Evolutionary conservation across 2,797 vertebrate genomes (phyloP).

Genomic region (Sphenodon punctatus): DNA sequence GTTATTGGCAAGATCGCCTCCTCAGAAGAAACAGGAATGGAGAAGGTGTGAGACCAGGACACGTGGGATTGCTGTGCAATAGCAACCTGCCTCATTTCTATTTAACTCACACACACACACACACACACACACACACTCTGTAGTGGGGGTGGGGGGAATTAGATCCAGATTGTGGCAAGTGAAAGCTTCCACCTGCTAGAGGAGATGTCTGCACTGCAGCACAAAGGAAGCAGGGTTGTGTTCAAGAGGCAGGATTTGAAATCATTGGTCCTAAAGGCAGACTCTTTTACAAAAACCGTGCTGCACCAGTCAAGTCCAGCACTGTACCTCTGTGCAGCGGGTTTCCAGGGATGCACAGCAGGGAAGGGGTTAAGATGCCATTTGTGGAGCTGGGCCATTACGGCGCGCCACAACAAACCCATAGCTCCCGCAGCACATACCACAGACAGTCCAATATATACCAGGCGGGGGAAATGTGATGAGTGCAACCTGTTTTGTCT

Average conservation of each 20-base stretch:
- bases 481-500: fast-evolving
- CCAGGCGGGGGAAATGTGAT: fast-evolving
- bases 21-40: background rate
- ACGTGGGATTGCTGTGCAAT: background rate
- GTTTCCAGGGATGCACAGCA: no score
- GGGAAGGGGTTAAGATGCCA: background rate
- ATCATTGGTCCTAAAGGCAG: background rate
- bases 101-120: background rate
- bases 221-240: background rate
- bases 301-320: background rate
- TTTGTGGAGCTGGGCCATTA: background rate
- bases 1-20: background rate
- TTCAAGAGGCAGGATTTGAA: background rate
- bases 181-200: background rate
- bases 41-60: background rate
- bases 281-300: background rate
- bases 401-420: no score
- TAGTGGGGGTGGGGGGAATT: background rate
- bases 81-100: background rate
- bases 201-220: background rate
- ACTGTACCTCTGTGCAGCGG: background rate
- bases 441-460: fast-evolving
- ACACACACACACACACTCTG: no score
- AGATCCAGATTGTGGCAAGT: background rate
- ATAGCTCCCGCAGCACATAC: fast-evolving